Evolutionary conservation across 2,888 invertebrate genomes (phyloP).

Genomic region (Spodoptera exigua): DNA sequence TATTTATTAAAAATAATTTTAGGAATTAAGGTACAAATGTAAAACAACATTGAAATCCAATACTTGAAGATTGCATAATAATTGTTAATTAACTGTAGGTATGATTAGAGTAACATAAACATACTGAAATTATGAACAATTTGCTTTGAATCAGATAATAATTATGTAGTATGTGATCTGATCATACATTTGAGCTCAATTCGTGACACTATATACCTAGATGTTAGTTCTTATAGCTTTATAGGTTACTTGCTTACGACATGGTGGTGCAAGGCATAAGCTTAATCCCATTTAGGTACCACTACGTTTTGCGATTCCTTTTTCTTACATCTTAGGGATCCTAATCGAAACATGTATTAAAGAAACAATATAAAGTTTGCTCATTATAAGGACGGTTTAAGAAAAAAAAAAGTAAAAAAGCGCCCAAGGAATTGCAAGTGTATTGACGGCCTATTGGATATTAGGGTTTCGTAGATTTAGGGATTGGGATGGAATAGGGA

Average conservation of each 20-base stretch:
- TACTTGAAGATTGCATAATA: conserved; percentile 27
- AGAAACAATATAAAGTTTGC: too few species aligned
- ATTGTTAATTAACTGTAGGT: conserved; percentile 34
- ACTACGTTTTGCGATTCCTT: too few species aligned
- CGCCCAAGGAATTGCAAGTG: too few species aligned
- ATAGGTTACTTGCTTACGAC: conserved; percentile 25
- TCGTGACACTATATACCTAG: conserved; percentile 18
- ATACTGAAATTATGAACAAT: conserved; percentile 11
- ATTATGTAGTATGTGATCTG: conserved; percentile 3
- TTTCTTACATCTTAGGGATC: too few species aligned
- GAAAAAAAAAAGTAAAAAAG: too few species aligned
- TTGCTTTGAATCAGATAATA: conserved; percentile 14
- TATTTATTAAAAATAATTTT: conserved; percentile 7
- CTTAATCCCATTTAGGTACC: too few species aligned
- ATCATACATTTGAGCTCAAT: conserved; percentile 42
- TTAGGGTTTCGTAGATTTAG: too few species aligned
- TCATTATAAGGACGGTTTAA: too few species aligned
- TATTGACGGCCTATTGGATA: too few species aligned
- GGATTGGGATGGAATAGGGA: too few species aligned
- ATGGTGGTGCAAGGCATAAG: conserved; percentile 25
- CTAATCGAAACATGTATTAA: too few species aligned
- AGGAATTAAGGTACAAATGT: conserved; percentile 32
- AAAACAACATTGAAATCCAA: conserved; percentile 37
- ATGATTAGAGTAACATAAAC: conserved; percentile 19
- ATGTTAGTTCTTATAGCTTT: conserved; percentile 22